phyloP scores from a whole-genome alignment of 2,888 invertebrate genomes.

The Fragum whitleyi region DNA sequence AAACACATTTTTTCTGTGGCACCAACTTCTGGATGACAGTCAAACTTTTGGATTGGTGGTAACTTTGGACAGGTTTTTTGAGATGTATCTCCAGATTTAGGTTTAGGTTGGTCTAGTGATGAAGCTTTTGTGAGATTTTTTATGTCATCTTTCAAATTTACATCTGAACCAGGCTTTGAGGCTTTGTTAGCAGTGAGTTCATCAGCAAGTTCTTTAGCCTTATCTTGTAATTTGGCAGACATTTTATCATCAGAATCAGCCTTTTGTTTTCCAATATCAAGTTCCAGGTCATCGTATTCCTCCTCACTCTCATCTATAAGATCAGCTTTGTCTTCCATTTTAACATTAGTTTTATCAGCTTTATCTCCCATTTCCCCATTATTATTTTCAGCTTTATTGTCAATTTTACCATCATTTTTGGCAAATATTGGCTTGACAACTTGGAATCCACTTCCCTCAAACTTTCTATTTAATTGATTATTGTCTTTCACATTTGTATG shows the following conservation, averaged over 20 bases:
- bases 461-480: background rate
- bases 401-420: background rate
- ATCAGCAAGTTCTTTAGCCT: background rate
- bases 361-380: background rate
- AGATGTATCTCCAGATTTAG: background rate
- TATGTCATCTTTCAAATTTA: background rate
- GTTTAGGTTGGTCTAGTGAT: background rate
- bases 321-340: background rate
- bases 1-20: slow-evolving; percentile 58
- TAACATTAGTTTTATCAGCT: too few relatives aligned
- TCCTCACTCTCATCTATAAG: background rate
- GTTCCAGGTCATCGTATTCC: background rate
- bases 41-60: slow-evolving; percentile 67
- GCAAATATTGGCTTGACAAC: background rate
- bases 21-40: slow-evolving; percentile 71
- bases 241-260: background rate
- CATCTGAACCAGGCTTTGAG: background rate
- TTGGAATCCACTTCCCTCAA: background rate
- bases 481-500: background rate
- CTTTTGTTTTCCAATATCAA: background rate
- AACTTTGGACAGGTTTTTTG: slow-evolving; percentile 41
- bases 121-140: background rate
- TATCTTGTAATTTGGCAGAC: background rate
- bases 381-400: too few relatives aligned
- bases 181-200: background rate